Evolutionary conservation across 2,797 vertebrate genomes (phyloP), one percentile per base, ranked within the genome.

Genomic region (Spondyliosoma cantharus): DNA sequence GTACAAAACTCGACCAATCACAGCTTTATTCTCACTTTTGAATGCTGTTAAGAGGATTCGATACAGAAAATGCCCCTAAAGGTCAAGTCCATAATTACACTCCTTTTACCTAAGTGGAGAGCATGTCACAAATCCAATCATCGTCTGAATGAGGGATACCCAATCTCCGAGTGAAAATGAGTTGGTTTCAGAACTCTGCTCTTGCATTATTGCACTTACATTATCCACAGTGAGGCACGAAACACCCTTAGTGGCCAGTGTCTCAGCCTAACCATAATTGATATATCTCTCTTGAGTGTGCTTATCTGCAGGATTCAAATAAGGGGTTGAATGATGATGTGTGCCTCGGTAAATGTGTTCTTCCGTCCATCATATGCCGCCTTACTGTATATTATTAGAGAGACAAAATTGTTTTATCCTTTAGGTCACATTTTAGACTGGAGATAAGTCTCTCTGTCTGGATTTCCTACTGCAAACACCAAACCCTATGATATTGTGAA

Each of bases 61-160:
- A 65, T 79, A 50, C 78, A 71, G 65, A 66, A 74, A 87, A 64
- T 86, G 81, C 80, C 81, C 82, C 29, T 25, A 77, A 91, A 90
- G 90, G 90, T 89, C 86, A 90, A 85, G 56, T 32, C 76, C 73
- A 79, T 91, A 89, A 92, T 93, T 90, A 85, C 82, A 78, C 63
- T 79, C 42, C 53, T 90, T 90, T 86, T 90, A 88, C 82, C 68
- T 83, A 84, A 87, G 86, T 86, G 77, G 63, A 85, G 76, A 86
- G 76, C 64, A 42, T 82, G 84, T 81, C 83, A 80, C 78, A 81
- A 89, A 90, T 88, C 83, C 75, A 90, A 90, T 91, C 85, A 89
- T 74, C 11, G 24, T 42, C 69, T 78, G 76, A 81, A 83, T 80
- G 79, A 77, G 62, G 65, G 67, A 74, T 83, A 83, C 78, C 84